Evolutionary conservation across 2,888 invertebrate species (phyloP).

Genomic region (Aleiodes alternator): DNA sequence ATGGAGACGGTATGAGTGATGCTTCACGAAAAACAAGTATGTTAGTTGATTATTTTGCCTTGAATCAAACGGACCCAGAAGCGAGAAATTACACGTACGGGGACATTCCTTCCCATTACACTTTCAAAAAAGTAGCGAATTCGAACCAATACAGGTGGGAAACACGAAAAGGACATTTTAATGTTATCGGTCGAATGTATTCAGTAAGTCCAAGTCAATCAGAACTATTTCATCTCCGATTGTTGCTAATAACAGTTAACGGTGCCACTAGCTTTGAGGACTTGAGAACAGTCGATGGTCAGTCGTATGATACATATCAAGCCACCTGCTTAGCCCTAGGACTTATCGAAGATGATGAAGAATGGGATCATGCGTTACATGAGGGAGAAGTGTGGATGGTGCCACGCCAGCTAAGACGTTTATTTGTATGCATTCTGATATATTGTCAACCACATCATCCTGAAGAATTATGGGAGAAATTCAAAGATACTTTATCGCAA

Average conservation of each 20-base stretch:
- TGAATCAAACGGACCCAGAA: conserved; percentile 34
- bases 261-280: conserved; percentile 62
- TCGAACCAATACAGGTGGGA: conserved; percentile 30
- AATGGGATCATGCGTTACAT: too few species aligned
- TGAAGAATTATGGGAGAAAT: too few species aligned
- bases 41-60: conserved; percentile 39
- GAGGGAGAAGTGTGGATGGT: too few species aligned
- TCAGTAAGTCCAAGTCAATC: conserved; percentile 57
- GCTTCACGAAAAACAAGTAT: conserved; percentile 33
- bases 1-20: conserved; percentile 17
- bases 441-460: too few species aligned
- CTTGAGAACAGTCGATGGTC: conserved; percentile 60
- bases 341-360: too few species aligned
- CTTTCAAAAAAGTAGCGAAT: conserved; percentile 27
- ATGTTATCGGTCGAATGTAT: conserved; percentile 59
- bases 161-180: conserved; percentile 42
- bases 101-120: conserved; percentile 40
- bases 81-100: conserved; percentile 35
- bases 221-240: conserved; percentile 60
- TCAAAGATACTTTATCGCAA: too few species aligned
- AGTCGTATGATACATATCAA: conserved; percentile 59
- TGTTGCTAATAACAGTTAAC: conserved; percentile 60
- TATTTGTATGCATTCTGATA: too few species aligned
- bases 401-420: too few species aligned
- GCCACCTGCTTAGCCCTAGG: conserved; percentile 54